Evolutionary conservation across 2,113 vertebrate genomes (phyloP), one percentile per base, ranked within the genome.

Genomic region (Silurus glanis): DNA sequence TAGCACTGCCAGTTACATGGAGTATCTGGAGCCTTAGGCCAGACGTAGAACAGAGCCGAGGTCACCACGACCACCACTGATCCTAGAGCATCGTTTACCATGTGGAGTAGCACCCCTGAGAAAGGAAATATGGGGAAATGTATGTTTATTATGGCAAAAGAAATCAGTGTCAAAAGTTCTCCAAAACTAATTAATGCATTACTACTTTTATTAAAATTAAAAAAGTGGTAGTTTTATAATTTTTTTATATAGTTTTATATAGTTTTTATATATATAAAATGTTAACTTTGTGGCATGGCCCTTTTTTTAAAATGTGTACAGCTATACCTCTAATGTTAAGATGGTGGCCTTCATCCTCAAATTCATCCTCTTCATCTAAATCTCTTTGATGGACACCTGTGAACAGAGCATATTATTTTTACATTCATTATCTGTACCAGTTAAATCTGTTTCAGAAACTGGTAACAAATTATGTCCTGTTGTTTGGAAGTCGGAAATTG

Each of bases 1-100:
- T 97, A 97, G 89, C 96, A 97, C 89, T 97, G 92, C 96, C 96
- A 97, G 67, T 96, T 96, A 87, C 96, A 97, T 0, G 91, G 82
- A 9, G 80, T 84, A 5, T 87, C 17, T 0, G 0, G 0, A 0
- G 5, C 23, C 93, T 96, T 90, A 5, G 96, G 96, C 90, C 58
- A 85, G 19, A 83, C 23, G 0, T 91, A 90, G 85, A 93, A 93
- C 59, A 93, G 47, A 53, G 80, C 59, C 0, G 91, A 76, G 14
- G 91, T 83, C 55, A 93, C 90, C 25, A 93, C 89, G 64, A 92
- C 92, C 80, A 92, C 91, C 58, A 93, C 88, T 5, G 92, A 93
- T 9, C 92, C 92, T 37, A 93, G 84, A 9, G 92, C 92, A 37
- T 93, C 92, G 0, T 92, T 91, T 21, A 92, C 47, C 45, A 91